A percentile compares a stretch with the other conserved stretches of the same genome.
Evolutionary conservation across 2,797 vertebrate species (phyloP).

Genomic region (Rhabdophis nuchalis): DNA sequence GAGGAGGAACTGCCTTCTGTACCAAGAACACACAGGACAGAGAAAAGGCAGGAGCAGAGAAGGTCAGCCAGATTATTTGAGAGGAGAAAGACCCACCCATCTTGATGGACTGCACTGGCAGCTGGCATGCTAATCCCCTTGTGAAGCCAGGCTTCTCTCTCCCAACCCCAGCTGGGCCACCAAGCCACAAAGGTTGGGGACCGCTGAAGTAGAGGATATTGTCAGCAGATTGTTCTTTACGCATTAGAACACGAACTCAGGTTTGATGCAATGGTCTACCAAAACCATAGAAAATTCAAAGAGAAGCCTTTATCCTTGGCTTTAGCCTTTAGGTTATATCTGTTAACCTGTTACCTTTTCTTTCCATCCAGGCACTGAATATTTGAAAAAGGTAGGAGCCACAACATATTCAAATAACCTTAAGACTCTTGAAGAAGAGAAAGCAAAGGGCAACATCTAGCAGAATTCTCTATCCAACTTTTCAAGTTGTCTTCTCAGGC

Average conservation of each 20-base stretch:
- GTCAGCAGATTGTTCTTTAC: background rate
- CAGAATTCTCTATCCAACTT: background rate
- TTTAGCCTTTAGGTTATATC: background rate
- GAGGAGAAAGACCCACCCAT: no score
- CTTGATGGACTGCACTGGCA: no score
- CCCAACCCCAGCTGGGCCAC: no score
- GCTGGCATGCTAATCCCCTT: no score
- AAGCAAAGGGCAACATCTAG: background rate
- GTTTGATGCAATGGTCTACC: background rate
- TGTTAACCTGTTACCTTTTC: background rate
- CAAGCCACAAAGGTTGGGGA: no score
- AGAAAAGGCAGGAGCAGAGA: no score
- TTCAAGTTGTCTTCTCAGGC: background rate
- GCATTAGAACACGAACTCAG: background rate
- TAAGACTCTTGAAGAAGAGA: background rate
- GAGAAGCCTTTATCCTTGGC: background rate
- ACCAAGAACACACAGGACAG: no score
- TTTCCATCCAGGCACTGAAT: background rate
- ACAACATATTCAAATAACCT: background rate
- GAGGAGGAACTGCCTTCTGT: no score
- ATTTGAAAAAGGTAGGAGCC: background rate
- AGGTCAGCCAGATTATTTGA: no score
- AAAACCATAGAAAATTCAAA: background rate
- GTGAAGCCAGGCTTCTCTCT: no score
- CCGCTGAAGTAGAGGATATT: background rate